Conservation (phyloP, 1,140 invertebrate species). For the Drosophila littoralis region DNA sequence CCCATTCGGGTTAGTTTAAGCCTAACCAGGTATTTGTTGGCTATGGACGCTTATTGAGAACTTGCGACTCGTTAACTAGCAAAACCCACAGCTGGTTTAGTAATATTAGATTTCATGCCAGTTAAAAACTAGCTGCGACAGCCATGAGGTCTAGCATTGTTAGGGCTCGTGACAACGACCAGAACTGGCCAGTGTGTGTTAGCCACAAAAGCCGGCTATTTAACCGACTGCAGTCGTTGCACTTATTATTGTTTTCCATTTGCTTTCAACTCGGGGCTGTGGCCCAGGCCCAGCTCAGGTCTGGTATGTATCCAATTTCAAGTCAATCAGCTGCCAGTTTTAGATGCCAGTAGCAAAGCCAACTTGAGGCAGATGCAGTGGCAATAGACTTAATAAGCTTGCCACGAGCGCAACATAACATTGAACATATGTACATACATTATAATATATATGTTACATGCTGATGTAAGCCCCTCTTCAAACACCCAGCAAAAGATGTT, state of each 20-base stretch:
- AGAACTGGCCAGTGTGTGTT: constrained; percentile 1
- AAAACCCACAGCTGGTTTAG: constrained; percentile 6
- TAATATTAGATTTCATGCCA: constrained; percentile 27
- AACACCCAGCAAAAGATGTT: background rate
- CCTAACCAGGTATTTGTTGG: background rate
- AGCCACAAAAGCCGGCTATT: constrained; percentile 16
- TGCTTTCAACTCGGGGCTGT: constrained; percentile 18
- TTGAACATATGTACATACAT: constrained; percentile 15
- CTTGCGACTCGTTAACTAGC: background rate
- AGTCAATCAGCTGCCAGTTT: constrained; percentile 24
- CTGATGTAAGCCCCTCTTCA: background rate
- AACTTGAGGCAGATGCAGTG: constrained; percentile 44
- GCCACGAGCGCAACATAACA: constrained; percentile 25
- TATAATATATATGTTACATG: background rate
- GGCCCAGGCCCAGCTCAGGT: constrained; percentile 13
- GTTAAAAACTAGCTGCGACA: constrained; percentile 8
- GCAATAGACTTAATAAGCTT: constrained; percentile 57
- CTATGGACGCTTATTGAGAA: background rate
- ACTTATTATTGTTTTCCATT: constrained; percentile 19
- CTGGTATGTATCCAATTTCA: constrained; percentile 50
- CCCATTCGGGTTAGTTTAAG: background rate
- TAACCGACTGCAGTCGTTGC: constrained; percentile 23
- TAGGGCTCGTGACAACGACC: background rate
- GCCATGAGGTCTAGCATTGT: background rate
- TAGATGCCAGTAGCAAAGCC: constrained; percentile 23